Evolutionary conservation across 2,113 vertebrate species (phyloP), one percentile per base, ranked within the genome.

Genomic region (Tragulus kanchil): DNA sequence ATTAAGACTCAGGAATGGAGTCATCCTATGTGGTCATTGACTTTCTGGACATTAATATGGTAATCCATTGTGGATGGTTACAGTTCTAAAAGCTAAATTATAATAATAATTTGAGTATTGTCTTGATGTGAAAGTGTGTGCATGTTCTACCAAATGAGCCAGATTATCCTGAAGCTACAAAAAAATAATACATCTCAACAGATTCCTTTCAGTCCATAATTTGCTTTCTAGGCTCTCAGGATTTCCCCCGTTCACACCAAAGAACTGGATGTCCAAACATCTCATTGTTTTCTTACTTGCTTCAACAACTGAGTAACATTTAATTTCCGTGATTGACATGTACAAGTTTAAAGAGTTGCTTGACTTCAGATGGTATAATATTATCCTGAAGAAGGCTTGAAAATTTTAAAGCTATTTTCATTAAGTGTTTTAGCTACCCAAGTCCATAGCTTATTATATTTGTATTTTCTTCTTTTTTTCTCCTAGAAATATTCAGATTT

Each of bases 401-500:
- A 93, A 85, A 93, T 3, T 85, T 89, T 56, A 31, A 88, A 85
- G 58, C 21, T 52, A 3, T 95, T 90, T 95, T 96, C 9, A 78
- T 95, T 77, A 73, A 45, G 19, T 92, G 8, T 90, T n/a, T 96
- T 73, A 90, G 67, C 26, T 87, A 69, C 17, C 52, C 73, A 94
- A 85, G 12, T 79, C 12, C 21, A 8, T 87, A 83, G 73, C 45
- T 31, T 94, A 69, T 15, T 97, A 45, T 91, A 71, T 73, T 89
- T 97, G 26, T 16, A 82, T 93, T 95, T n/a, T n/a, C 96, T 82
- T 94, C 4, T 82, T 97, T 90, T 98, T 97, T 36, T 86, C 91
- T 98, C 95, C 56, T 98, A 99, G 99, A 98, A 99, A 99, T 98
- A 98, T 99, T 97, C 97, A 98, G 90, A 98, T 99, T 98, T 99